Percentiles rank a stretch among this genome's conserved stretches.
Evolutionary conservation across 2,113 vertebrate species (phyloP).

Genomic region (Brienomyrus brachyistius): DNA sequence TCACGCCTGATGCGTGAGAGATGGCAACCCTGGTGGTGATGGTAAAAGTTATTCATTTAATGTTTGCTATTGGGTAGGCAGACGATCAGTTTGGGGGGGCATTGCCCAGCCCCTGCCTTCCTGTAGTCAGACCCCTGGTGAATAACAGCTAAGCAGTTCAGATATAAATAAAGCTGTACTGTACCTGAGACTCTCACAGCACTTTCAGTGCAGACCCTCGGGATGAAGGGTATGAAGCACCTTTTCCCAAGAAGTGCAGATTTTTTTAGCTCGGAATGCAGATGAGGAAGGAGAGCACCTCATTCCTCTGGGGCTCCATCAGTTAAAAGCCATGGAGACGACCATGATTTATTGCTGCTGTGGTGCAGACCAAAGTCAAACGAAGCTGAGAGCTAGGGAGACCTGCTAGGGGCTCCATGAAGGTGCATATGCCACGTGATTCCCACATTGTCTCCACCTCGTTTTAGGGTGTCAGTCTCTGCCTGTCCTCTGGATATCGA

Average conservation of each 20-base stretch:
- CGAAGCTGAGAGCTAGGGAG: not conserved
- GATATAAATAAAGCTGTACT: not conserved
- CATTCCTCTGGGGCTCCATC: not conserved
- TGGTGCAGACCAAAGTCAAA: conserved; percentile 5
- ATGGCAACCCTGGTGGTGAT: not conserved
- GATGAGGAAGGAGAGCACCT: not conserved
- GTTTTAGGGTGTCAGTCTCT: not conserved
- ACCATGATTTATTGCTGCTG: conserved; percentile 7
- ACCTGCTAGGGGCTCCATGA: not conserved
- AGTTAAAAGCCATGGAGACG: not conserved
- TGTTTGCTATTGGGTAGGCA: not conserved
- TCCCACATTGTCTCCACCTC: not conserved
- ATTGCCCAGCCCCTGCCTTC: not conserved
- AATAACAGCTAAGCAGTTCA: not conserved
- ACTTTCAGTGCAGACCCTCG: not conserved
- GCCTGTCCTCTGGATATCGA: not conserved
- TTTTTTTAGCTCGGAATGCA: not conserved
- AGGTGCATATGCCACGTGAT: not conserved
- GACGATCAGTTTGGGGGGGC: not conserved
- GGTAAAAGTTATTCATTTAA: not conserved
- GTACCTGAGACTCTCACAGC: not conserved
- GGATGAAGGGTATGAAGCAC: not conserved
- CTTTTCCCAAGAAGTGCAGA: not conserved
- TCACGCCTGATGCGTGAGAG: not conserved
- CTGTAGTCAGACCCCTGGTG: not conserved